Percentiles rank a stretch among this genome's conserved stretches.
These are phyloP conservation scores for Montipora sp. DNA, from an alignment of 64 coral and sea anemone genomes.

Conservation along the genomic window DNA sequence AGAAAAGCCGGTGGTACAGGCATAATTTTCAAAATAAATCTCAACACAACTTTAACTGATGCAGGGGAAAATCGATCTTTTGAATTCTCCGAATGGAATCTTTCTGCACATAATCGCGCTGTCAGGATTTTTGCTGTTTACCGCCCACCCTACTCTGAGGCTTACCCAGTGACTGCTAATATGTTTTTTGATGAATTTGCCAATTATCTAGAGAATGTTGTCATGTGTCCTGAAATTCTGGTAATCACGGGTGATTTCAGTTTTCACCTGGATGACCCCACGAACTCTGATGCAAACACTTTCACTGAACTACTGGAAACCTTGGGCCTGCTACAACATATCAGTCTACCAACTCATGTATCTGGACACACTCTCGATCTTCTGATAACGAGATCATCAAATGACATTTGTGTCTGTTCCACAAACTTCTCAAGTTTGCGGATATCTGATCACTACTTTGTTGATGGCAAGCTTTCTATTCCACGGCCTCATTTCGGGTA, in stretches of 20 bases:
- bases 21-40: slow-evolving; percentile 26
- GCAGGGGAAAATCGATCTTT: slow-evolving; percentile 52
- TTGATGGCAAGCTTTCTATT: slow-evolving; percentile 10
- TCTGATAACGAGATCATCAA: slow-evolving; percentile 36
- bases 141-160: slow-evolving; percentile 37
- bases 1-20: slow-evolving; percentile 53
- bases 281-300: neutral
- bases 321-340: slow-evolving; percentile 65
- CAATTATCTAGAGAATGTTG: slow-evolving; percentile 43
- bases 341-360: slow-evolving; percentile 25
- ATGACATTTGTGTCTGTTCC: slow-evolving; percentile 26
- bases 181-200: slow-evolving; percentile 59
- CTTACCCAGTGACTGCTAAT: slow-evolving; percentile 14
- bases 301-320: slow-evolving; percentile 42
- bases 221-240: slow-evolving; percentile 55
- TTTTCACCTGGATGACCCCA: slow-evolving; percentile 12
- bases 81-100: slow-evolving; percentile 63
- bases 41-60: slow-evolving; percentile 49
- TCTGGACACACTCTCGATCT: slow-evolving; percentile 47
- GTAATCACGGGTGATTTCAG: slow-evolving; percentile 65
- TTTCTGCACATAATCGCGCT: slow-evolving; percentile 1
- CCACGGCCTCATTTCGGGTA: neutral
- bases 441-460: slow-evolving; percentile 31
- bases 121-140: slow-evolving; percentile 23
- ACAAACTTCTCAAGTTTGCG: too few relatives aligned